phyloP scores from a whole-genome alignment of 2,797 vertebrate species.

The Gastrophryne carolinensis region DNA sequence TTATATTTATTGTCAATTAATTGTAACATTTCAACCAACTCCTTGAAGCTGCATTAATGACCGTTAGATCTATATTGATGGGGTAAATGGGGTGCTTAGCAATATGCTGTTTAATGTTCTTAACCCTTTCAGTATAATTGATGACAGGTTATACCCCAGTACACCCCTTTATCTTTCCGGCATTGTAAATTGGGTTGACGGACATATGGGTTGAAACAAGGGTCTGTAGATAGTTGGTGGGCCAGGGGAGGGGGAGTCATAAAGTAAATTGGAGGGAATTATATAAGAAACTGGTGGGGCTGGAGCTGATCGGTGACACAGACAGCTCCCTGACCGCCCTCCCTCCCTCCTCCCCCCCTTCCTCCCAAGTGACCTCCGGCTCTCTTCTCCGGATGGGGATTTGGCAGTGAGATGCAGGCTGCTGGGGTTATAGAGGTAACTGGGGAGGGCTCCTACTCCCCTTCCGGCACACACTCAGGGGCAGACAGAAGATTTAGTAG shows the following conservation, averaged over 20 bases:
- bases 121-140: not conserved
- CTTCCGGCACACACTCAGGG: conserved; percentile 9
- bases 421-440: conserved; percentile 20
- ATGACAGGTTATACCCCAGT: not conserved
- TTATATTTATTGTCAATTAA: too few relatives aligned
- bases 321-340: conserved; percentile 19
- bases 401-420: conserved; percentile 37
- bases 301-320: conserved; percentile 44
- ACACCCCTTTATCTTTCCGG: not conserved
- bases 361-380: conserved; percentile 27
- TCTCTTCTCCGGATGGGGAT: conserved; percentile 38
- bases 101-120: not conserved
- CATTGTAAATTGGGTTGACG: conserved; percentile 24
- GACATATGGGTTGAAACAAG: too few relatives aligned
- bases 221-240: too few relatives aligned
- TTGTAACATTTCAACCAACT: too few relatives aligned
- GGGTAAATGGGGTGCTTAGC: not conserved
- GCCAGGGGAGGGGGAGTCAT: too few relatives aligned
- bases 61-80: too few relatives aligned
- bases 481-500: not conserved
- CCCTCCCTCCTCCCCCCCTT: not conserved
- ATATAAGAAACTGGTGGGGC: too few relatives aligned
- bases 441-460: not conserved
- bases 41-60: too few relatives aligned
- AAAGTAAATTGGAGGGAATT: too few relatives aligned